A percentile compares a stretch with the other conserved stretches of the same genome.
Conservation (phyloP, 2,888 invertebrate genomes). For the Synanthedon vespiformis region DNA sequence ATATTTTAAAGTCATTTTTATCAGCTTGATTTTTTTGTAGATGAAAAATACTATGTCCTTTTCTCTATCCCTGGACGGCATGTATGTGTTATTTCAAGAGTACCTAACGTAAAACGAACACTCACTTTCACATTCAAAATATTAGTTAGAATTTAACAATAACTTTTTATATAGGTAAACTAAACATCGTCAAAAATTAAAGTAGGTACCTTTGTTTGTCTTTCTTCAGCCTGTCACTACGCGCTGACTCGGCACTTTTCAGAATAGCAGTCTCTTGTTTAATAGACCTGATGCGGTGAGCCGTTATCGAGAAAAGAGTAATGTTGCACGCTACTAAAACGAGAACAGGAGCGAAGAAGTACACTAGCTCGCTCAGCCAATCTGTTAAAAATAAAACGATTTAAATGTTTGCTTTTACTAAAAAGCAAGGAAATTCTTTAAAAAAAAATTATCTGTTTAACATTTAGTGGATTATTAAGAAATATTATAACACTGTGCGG, state of each 20-base stretch:
- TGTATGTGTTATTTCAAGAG: background rate
- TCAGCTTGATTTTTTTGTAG: background rate
- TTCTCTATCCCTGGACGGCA: no score
- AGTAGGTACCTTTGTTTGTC: constrained; percentile 68
- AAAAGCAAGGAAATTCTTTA: no score
- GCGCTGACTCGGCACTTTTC: constrained; percentile 74
- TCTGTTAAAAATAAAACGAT: constrained; percentile 35
- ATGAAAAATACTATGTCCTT: no score
- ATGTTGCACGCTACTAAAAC: constrained; percentile 74
- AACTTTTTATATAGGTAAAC: background rate
- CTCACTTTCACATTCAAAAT: background rate
- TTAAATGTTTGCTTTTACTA: no score
- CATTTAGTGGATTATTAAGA: no score
- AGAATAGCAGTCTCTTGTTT: constrained; percentile 77
- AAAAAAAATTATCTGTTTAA: no score
- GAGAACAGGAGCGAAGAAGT: constrained; percentile 79
- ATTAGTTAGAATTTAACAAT: background rate
- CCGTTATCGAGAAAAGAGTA: constrained; percentile 76
- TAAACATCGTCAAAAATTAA: constrained; percentile 1
- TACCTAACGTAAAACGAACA: background rate
- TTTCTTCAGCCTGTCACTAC: constrained; percentile 69
- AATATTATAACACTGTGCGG: no score
- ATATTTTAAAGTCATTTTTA: no score
- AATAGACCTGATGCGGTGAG: constrained; percentile 74
- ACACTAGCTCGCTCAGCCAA: constrained; percentile 68